Conservation (phyloP, 2,888 invertebrate species). For the Cactoblastis cactorum region DNA sequence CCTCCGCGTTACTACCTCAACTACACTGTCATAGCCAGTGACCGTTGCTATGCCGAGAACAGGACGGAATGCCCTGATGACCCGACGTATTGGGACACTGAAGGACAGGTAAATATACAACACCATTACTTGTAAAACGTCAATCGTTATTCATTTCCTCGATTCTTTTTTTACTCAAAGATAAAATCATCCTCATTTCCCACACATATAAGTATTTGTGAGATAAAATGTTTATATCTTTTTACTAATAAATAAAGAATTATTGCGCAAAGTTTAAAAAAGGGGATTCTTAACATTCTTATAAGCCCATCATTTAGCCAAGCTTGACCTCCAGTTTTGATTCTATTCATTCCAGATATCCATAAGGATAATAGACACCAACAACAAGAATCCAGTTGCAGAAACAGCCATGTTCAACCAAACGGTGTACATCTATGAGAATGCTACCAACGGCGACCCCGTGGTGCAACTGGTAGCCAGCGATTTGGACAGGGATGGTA, state of each 20-base stretch:
- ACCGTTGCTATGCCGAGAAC: constrained; percentile 54
- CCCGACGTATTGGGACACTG: constrained; percentile 41
- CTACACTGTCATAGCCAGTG: constrained; percentile 78
- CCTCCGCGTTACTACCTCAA: constrained; percentile 64
- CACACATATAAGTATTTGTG: too few relatives aligned
- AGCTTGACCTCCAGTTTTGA: not conserved
- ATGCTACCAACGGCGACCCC: constrained; percentile 53
- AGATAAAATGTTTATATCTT: too few relatives aligned
- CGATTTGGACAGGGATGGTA: constrained; percentile 81
- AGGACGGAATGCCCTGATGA: constrained; percentile 51
- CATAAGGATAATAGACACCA: constrained; percentile 80
- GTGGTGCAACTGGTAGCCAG: constrained; percentile 57
- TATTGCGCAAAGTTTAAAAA: too few relatives aligned
- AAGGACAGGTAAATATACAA: constrained; percentile 67
- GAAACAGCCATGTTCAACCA: constrained; percentile 42
- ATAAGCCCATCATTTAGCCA: not conserved
- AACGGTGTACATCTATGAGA: constrained; percentile 67
- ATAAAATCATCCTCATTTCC: too few relatives aligned
- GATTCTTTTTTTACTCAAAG: too few relatives aligned
- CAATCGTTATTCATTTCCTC: too few relatives aligned
- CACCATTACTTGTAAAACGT: too few relatives aligned
- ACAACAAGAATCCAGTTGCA: constrained; percentile 77
- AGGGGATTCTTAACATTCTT: constrained; percentile 16
- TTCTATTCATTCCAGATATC: constrained; percentile 12
- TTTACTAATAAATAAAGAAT: too few relatives aligned